Conservation (phyloP, 2,888 invertebrate species). For the Bombylius major region DNA sequence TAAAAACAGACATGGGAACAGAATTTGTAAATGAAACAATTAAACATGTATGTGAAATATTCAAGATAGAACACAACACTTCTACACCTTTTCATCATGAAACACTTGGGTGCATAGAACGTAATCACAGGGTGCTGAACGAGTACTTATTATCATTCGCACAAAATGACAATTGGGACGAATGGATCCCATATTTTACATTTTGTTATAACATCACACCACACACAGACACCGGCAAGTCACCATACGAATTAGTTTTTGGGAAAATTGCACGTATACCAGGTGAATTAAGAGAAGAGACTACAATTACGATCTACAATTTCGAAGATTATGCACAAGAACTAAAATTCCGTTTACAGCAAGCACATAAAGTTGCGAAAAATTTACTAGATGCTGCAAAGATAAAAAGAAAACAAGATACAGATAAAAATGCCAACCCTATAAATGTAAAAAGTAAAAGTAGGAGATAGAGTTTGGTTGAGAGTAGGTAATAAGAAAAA, state of each 20-base stretch:
- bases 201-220: constrained; percentile 11
- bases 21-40: background rate
- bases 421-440: background rate
- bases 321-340: background rate
- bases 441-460: too few species aligned
- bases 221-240: background rate
- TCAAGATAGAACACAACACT: constrained; percentile 8
- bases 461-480: background rate
- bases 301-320: background rate
- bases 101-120: constrained; percentile 15
- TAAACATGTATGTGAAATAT: constrained; percentile 3
- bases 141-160: constrained; percentile 14
- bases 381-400: background rate
- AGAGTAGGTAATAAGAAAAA: background rate
- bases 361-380: background rate
- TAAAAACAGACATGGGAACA: constrained; percentile 11
- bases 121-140: constrained; percentile 15
- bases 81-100: constrained; percentile 14
- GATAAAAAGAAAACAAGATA: background rate
- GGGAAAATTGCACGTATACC: background rate
- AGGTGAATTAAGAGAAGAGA: background rate
- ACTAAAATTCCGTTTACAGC: background rate
- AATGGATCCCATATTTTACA: constrained; percentile 9
- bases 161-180: constrained; percentile 10
- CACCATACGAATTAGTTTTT: background rate